Percentiles rank a stretch among this genome's conserved stretches.
phyloP scores from a whole-genome alignment of 2,797 vertebrate genomes.

The Tauraco hartlaubi region DNA sequence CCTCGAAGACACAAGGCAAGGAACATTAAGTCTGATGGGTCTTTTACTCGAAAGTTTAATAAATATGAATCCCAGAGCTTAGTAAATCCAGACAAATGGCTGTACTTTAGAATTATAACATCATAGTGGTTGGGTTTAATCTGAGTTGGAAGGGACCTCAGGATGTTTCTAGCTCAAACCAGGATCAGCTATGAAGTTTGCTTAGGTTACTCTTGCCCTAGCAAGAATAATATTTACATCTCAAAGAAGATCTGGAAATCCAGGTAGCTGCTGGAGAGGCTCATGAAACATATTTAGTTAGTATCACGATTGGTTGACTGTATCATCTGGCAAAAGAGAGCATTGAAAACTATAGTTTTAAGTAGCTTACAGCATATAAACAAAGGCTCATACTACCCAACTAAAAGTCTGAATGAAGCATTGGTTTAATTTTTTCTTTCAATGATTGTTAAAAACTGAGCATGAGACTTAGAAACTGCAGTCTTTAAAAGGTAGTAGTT shows the following conservation, averaged over 20 bases:
- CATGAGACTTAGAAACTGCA: neutral
- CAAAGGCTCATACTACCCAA: neutral
- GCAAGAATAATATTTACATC: neutral
- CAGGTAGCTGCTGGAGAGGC: neutral
- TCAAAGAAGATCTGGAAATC: neutral
- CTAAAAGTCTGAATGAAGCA: neutral
- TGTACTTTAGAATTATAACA: neutral
- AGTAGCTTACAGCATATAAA: neutral
- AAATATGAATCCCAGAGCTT: neutral
- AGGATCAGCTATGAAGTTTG: neutral
- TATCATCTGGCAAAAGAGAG: neutral
- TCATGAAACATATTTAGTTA: neutral
- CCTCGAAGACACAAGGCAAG: neutral
- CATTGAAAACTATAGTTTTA: neutral
- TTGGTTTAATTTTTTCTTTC: neutral
- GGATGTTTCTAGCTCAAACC: neutral
- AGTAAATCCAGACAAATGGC: neutral
- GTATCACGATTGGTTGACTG: neutral
- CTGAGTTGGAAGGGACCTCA: neutral
- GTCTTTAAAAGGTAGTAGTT: neutral
- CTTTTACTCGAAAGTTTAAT: neutral
- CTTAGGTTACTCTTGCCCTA: neutral
- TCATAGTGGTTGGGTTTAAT: neutral
- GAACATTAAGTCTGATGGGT: neutral
- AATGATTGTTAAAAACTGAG: neutral